These are phyloP conservation scores for Serilophus lunatus DNA, from an alignment of 2,113 vertebrate species.

Conservation along the genomic window DNA sequence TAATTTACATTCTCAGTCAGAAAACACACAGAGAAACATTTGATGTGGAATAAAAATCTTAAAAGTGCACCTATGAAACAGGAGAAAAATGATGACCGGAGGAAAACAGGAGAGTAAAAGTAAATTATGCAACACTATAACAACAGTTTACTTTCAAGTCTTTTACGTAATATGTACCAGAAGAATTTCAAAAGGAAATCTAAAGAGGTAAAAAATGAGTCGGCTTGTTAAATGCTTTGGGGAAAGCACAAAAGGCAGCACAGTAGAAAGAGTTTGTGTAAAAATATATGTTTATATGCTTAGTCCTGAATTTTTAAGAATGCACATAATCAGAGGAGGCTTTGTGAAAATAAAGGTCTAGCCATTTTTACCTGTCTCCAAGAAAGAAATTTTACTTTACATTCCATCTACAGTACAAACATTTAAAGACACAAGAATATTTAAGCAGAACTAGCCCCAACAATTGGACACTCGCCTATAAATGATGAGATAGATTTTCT, in stretches of 20 bases:
- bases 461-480: rapidly evolving
- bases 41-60: not conserved
- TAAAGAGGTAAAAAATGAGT: not conserved
- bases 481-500: not conserved
- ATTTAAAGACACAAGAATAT: not conserved
- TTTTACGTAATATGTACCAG: rapidly evolving
- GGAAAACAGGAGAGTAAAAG: not conserved
- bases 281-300: not conserved
- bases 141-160: not conserved
- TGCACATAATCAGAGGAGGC: not conserved
- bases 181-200: not conserved
- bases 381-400: not conserved
- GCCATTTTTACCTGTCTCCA: not conserved
- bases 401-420: not conserved
- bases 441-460: not conserved
- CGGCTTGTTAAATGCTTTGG: not conserved
- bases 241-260: not conserved
- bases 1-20: not conserved
- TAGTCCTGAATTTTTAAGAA: not conserved
- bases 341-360: not conserved
- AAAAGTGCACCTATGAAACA: not conserved
- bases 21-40: not conserved
- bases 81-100: not conserved
- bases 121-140: not conserved
- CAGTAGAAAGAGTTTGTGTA: not conserved